Evolutionary conservation across 2,888 invertebrate genomes (phyloP).

Genomic region (Ferdinandea cuprea): DNA sequence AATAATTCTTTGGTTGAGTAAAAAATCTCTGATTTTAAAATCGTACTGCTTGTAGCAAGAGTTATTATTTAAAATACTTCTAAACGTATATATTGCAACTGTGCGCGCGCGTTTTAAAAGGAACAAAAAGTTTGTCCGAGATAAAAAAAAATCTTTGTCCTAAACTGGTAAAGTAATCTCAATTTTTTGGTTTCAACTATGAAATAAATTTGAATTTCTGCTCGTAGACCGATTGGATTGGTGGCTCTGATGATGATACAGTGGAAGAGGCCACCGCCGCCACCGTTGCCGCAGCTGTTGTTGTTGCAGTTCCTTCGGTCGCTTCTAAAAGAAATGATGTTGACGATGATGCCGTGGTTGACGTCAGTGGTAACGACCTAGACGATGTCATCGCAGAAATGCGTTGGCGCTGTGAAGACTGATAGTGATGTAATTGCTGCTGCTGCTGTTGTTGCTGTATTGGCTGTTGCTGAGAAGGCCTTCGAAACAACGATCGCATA

Average conservation of each 20-base stretch:
- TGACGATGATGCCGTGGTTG: too few relatives aligned
- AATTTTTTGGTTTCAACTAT: constrained; percentile 46
- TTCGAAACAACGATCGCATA: constrained; percentile 81
- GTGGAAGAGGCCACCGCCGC: constrained; percentile 29
- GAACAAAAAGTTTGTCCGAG: constrained; percentile 17
- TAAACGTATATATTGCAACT: constrained; percentile 61
- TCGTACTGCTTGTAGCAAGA: constrained; percentile 7
- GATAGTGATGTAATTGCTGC: constrained; percentile 75
- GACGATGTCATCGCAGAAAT: constrained; percentile 45
- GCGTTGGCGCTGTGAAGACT: constrained; percentile 66
- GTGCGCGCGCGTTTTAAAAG: constrained; percentile 48
- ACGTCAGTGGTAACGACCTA: constrained; percentile 23
- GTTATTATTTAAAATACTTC: constrained; percentile 17
- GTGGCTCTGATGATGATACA: constrained; percentile 29
- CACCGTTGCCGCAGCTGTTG: constrained; percentile 44
- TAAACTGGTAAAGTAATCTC: constrained; percentile 54
- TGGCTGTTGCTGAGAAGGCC: constrained; percentile 78
- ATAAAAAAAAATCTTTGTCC: constrained; percentile 1
- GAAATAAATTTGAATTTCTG: constrained; percentile 70
- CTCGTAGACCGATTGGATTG: constrained; percentile 49
- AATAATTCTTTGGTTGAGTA: constrained; percentile 67
- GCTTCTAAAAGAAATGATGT: too few relatives aligned
- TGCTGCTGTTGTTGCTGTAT: constrained; percentile 76
- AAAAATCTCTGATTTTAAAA: constrained; percentile 34
- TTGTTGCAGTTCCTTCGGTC: too few relatives aligned